These are phyloP conservation scores for Camptogramma bilineatum DNA, from an alignment of 2,888 invertebrate species.

Conservation along the genomic window DNA sequence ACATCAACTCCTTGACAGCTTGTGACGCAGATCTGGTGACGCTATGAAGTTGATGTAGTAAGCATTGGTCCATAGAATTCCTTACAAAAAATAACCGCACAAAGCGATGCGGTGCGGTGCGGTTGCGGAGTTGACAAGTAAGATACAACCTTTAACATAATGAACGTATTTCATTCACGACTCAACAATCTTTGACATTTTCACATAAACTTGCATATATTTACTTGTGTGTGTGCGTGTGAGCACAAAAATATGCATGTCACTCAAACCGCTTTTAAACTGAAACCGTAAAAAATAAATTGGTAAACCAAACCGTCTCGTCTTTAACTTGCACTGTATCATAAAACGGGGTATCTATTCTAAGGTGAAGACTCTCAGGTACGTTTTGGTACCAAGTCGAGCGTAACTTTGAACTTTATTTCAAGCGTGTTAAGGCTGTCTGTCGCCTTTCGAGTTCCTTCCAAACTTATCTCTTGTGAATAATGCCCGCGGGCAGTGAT, in stretches of 20 bases:
- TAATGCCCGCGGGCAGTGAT: constrained; percentile 68
- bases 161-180: too few relatives aligned
- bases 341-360: constrained; percentile 53
- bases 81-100: too few relatives aligned
- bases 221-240: too few relatives aligned
- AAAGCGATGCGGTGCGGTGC: too few relatives aligned
- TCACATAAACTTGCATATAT: not conserved
- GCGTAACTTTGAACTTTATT: constrained; percentile 39
- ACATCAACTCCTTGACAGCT: too few relatives aligned
- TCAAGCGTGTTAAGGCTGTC: constrained; percentile 39
- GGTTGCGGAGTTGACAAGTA: too few relatives aligned
- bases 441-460: constrained; percentile 46
- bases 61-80: too few relatives aligned
- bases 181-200: too few relatives aligned
- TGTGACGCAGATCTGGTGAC: too few relatives aligned
- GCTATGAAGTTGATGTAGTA: too few relatives aligned
- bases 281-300: not conserved
- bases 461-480: constrained; percentile 69
- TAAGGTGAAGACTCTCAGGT: constrained; percentile 58
- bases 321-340: constrained; percentile 29
- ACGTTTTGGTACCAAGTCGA: constrained; percentile 44
- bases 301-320: constrained; percentile 24
- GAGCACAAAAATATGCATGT: not conserved
- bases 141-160: too few relatives aligned
- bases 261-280: not conserved